Percentiles rank a stretch among this genome's conserved stretches.
Evolutionary conservation across 2,113 vertebrate genomes (phyloP).

Genomic region (Xerus inauris): DNA sequence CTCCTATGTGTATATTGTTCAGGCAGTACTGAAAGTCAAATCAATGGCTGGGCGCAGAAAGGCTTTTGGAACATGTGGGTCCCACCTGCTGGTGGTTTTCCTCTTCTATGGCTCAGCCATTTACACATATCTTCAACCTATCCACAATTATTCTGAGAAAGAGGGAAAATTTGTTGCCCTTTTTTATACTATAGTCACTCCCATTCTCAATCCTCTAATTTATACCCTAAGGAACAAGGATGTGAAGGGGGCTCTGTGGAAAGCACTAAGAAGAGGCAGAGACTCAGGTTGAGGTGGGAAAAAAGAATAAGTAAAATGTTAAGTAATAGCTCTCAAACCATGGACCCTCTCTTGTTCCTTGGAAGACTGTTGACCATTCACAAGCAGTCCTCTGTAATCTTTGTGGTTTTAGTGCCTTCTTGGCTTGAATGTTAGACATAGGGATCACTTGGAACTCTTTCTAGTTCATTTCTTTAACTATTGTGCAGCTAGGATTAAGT

Average conservation of each 20-base stretch:
- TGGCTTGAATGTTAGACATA: not conserved
- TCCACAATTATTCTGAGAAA: slow-evolving; percentile 23
- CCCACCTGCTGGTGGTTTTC: slow-evolving; percentile 65
- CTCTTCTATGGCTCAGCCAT: slow-evolving; percentile 67
- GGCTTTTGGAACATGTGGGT: slow-evolving; percentile 68
- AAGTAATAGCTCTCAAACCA: not conserved
- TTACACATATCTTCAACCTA: slow-evolving; percentile 37
- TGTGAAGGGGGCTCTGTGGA: slow-evolving; percentile 51
- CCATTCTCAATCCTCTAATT: slow-evolving; percentile 61
- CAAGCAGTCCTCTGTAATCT: not conserved
- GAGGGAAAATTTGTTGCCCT: slow-evolving; percentile 61
- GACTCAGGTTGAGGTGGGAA: not conserved
- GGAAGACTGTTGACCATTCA: not conserved
- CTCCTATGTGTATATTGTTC: slow-evolving; percentile 44
- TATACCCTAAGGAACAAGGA: slow-evolving; percentile 63
- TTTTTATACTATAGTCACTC: slow-evolving; percentile 62
- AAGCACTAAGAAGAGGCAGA: not conserved
- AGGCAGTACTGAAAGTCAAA: slow-evolving; percentile 42
- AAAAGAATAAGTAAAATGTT: not conserved
- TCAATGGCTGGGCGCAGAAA: slow-evolving; percentile 58
- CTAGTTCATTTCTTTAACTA: not conserved
- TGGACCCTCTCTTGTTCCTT: not conserved
- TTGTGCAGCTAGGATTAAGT: not conserved
- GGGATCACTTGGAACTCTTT: not conserved
- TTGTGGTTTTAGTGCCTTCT: not conserved